Evolutionary conservation across 2,888 invertebrate species (phyloP).

Genomic region (Acleris laterana): DNA sequence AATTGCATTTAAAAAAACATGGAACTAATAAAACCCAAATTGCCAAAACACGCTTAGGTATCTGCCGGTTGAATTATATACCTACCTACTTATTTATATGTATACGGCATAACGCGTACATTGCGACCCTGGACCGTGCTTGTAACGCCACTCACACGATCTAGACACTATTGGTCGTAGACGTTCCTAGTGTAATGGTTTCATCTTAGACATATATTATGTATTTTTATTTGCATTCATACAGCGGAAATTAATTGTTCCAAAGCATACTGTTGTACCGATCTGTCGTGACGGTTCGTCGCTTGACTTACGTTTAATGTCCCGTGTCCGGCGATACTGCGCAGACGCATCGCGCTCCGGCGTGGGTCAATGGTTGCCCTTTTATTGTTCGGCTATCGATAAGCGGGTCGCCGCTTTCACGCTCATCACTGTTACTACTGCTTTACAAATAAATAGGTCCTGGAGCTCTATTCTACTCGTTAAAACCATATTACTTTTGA

Average conservation of each 20-base stretch:
- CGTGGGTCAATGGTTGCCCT: slow-evolving; percentile 62
- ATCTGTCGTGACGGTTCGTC: slow-evolving; percentile 57
- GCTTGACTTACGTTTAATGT: slow-evolving; percentile 60
- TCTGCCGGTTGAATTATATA: too few species aligned
- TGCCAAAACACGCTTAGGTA: neutral
- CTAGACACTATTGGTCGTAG: too few species aligned
- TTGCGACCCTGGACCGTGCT: neutral
- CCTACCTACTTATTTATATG: neutral
- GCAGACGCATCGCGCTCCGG: slow-evolving; percentile 58
- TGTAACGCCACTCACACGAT: neutral
- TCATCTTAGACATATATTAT: too few species aligned
- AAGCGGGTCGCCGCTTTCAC: slow-evolving; percentile 60
- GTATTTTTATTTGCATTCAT: slow-evolving; percentile 45
- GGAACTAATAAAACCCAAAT: too few species aligned
- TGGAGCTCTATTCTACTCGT: too few species aligned
- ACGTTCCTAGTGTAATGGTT: too few species aligned
- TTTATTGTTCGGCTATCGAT: slow-evolving; percentile 65
- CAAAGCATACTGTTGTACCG: slow-evolving; percentile 47
- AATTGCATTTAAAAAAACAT: too few species aligned
- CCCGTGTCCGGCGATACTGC: slow-evolving; percentile 58
- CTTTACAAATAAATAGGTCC: too few species aligned
- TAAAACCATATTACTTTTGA: too few species aligned
- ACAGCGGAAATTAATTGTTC: slow-evolving; percentile 52
- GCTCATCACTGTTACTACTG: slow-evolving; percentile 45
- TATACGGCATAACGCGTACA: neutral